Percentiles rank a stretch among this genome's conserved stretches.
Evolutionary conservation across 2,113 vertebrate species (phyloP).

Genomic region (Hemichromis elongatus): DNA sequence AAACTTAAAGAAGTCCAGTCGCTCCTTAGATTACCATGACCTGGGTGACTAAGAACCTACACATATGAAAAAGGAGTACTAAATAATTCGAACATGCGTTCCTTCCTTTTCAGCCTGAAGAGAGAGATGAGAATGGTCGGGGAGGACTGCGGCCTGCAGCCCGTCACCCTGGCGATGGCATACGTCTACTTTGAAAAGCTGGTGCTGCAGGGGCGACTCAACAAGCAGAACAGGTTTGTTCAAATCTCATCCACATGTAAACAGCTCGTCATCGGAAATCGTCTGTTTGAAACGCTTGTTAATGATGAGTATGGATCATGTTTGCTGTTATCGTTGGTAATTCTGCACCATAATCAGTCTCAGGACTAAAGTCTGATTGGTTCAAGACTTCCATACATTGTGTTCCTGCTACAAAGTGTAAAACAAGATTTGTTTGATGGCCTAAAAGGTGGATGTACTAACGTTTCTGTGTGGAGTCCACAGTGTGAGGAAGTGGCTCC

Average conservation of each 20-base stretch:
- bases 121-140: constrained; percentile 87
- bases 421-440: background rate
- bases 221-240: constrained; percentile 85
- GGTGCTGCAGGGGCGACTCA: constrained; percentile 90
- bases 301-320: background rate
- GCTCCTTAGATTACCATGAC: background rate
- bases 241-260: fast-evolving
- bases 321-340: fast-evolving
- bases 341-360: background rate
- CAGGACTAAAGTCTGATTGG: fast-evolving
- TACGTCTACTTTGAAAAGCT: constrained; percentile 99
- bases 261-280: fast-evolving
- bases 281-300: background rate
- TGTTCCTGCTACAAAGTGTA: background rate
- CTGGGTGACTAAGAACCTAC: fast-evolving
- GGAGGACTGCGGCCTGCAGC: constrained; percentile 87
- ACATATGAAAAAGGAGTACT: background rate
- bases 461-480: background rate
- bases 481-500: background rate
- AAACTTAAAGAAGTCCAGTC: fast-evolving
- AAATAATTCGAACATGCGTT: fast-evolving
- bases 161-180: constrained; percentile 90
- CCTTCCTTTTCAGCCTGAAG: constrained; percentile 81
- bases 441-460: background rate
- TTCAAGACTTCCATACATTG: fast-evolving